phyloP scores from a whole-genome alignment of 1,140 invertebrate species.

The Polyergus mexicanus region DNA sequence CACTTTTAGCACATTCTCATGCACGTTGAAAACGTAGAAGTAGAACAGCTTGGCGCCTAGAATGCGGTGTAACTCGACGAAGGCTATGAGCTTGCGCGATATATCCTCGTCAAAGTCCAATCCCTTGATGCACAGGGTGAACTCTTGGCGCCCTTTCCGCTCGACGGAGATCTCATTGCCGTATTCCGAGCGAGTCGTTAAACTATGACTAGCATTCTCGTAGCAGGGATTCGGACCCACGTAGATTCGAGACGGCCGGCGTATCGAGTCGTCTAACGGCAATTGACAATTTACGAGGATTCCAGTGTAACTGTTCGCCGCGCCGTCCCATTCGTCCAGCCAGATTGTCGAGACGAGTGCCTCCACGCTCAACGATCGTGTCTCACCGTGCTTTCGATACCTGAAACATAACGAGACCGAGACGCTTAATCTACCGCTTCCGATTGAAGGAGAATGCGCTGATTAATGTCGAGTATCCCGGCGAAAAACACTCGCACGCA shows the following conservation, averaged over 20 bases:
- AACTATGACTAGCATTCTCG: constrained; percentile 84
- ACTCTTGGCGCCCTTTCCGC: constrained; percentile 74
- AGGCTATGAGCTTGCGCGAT: constrained; percentile 88
- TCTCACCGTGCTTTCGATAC: constrained; percentile 74
- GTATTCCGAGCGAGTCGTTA: constrained; percentile 72
- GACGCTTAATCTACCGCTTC: constrained; percentile 35
- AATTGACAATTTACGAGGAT: constrained; percentile 82
- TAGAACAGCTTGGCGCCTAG: constrained; percentile 90
- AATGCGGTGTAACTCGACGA: constrained; percentile 90
- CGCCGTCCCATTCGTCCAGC: constrained; percentile 82
- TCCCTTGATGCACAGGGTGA: constrained; percentile 91
- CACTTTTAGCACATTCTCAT: constrained; percentile 86
- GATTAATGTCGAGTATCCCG: neutral
- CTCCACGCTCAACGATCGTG: constrained; percentile 79
- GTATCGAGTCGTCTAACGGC: constrained; percentile 66
- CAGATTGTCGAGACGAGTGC: constrained; percentile 83
- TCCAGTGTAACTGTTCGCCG: constrained; percentile 79
- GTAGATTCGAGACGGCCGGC: constrained; percentile 73
- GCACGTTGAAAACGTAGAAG: constrained; percentile 89
- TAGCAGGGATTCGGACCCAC: constrained; percentile 78
- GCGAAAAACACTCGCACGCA: constrained; percentile 2
- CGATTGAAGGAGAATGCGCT: neutral
- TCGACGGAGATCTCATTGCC: constrained; percentile 22
- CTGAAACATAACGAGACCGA: constrained; percentile 67
- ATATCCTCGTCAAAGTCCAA: constrained; percentile 90